These are phyloP conservation scores for Cairina moschata DNA, from an alignment of 2,113 vertebrate genomes.

Conservation along the genomic window DNA sequence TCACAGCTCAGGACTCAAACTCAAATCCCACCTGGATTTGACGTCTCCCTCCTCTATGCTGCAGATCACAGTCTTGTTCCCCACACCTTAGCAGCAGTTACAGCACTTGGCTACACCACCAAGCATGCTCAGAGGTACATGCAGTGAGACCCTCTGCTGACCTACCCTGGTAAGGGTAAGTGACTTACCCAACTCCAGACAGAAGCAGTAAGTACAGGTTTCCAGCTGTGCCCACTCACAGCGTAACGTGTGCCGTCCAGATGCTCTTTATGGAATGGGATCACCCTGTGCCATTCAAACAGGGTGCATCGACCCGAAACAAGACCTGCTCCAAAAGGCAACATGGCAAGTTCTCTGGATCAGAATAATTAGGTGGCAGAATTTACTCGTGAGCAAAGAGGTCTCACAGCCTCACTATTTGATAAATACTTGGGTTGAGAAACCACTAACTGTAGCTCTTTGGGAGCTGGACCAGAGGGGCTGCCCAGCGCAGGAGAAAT, in stretches of 20 bases:
- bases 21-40: not conserved
- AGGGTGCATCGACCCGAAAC: not conserved
- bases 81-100: not conserved
- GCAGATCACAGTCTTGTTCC: not conserved
- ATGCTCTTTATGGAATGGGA: not conserved
- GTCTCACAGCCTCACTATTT: too few species aligned
- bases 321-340: not conserved
- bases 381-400: not conserved
- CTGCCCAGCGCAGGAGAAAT: not conserved
- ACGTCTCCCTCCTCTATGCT: not conserved
- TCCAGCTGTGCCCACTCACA: not conserved
- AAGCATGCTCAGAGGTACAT: not conserved
- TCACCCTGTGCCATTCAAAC: not conserved
- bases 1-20: not conserved
- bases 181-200: too few species aligned
- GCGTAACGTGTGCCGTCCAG: too few species aligned
- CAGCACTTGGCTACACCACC: too few species aligned
- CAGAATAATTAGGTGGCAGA: not conserved
- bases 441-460: not conserved
- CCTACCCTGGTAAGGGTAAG: too few species aligned
- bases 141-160: too few species aligned
- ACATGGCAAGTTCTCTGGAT: not conserved
- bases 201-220: too few species aligned
- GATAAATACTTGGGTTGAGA: not conserved
- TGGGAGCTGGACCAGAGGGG: not conserved